Conservation (phyloP, 2,797 vertebrate genomes). For the Synaphobranchus kaupii region DNA sequence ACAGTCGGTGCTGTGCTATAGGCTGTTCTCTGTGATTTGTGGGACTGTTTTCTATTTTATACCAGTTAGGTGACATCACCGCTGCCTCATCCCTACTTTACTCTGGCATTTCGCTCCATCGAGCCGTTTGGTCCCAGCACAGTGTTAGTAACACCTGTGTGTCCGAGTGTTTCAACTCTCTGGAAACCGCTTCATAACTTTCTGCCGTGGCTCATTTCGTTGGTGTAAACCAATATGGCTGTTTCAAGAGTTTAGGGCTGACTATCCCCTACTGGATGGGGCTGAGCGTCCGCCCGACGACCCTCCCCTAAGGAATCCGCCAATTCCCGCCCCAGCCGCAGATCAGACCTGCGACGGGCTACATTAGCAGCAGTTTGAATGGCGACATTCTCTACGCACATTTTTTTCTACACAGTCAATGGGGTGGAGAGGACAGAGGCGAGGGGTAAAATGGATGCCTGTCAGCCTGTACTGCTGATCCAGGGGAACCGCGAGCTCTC, state of each 20-base stretch:
- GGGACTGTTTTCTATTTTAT: too few species aligned
- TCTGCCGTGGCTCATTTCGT: neutral
- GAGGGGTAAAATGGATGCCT: neutral
- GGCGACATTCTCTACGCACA: neutral
- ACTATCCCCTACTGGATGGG: too few species aligned
- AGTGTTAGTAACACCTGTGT: too few species aligned
- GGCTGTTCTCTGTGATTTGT: too few species aligned
- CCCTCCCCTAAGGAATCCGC: neutral
- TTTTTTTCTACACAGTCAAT: neutral
- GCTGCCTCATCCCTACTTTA: too few species aligned
- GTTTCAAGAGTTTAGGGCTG: neutral
- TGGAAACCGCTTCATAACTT: neutral
- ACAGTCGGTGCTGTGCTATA: too few species aligned
- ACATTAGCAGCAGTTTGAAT: neutral
- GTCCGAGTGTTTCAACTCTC: too few species aligned
- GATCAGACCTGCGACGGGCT: neutral
- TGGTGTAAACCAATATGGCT: neutral
- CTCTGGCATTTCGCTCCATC: too few species aligned
- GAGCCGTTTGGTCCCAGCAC: too few species aligned
- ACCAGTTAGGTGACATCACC: too few species aligned
- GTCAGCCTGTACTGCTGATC: neutral
- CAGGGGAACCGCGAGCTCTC: neutral
- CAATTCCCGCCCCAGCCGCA: neutral
- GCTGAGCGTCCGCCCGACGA: neutral
- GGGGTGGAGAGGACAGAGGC: neutral